Conservation (phyloP, 1,140 invertebrate species). For the Nasonia vitripennis region DNA sequence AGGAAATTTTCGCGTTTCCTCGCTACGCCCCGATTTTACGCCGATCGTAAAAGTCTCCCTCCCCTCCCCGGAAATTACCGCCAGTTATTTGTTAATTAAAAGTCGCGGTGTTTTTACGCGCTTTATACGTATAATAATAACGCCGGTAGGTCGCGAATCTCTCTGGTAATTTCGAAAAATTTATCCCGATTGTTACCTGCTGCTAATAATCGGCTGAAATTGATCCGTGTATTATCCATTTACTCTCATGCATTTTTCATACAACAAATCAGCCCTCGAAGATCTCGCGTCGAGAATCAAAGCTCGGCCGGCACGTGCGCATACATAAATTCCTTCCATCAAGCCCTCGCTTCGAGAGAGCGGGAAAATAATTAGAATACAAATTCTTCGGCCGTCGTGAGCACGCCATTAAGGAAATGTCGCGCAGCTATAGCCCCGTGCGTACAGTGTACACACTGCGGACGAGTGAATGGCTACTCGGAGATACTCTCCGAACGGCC, state of each 20-base stretch:
- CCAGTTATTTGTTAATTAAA: slow-evolving; percentile 28
- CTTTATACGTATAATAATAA: neutral
- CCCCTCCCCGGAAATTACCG: neutral
- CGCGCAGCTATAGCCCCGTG: neutral
- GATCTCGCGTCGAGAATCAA: too few relatives aligned
- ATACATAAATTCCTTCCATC: slow-evolving; percentile 28
- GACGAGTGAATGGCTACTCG: neutral
- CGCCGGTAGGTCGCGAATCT: too few relatives aligned
- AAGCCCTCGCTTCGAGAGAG: neutral
- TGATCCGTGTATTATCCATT: too few relatives aligned
- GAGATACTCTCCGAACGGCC: neutral
- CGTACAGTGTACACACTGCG: neutral
- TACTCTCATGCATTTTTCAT: too few relatives aligned
- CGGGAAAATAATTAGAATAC: slow-evolving; percentile 25
- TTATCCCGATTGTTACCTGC: neutral
- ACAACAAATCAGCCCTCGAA: too few relatives aligned
- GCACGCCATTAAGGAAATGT: slow-evolving; percentile 10
- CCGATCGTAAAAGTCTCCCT: neutral
- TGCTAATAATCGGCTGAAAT: too few relatives aligned
- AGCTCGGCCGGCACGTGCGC: neutral
- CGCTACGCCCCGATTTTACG: neutral
- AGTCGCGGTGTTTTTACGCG: neutral
- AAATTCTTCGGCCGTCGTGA: neutral
- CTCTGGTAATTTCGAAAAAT: neutral
- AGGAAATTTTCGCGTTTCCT: slow-evolving; percentile 2